A percentile compares a stretch with the other conserved stretches of the same genome.
Evolutionary conservation across 2,113 vertebrate species (phyloP).

Genomic region (Thunnus thynnus): DNA sequence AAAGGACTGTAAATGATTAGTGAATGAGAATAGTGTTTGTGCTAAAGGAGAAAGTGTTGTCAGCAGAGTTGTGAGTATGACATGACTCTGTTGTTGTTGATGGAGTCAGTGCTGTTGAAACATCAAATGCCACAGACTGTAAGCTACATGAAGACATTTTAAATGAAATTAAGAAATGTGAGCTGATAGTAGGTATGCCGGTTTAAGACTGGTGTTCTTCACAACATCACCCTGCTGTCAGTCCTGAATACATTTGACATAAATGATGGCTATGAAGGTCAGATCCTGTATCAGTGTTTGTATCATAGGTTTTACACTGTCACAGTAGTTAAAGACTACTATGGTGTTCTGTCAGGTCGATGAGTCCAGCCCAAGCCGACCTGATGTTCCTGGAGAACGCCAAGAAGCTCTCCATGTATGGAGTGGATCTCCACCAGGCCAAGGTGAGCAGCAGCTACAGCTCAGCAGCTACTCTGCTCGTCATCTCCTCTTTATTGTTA

Average conservation of each 20-base stretch:
- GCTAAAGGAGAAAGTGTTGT: too few species aligned
- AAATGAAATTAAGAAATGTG: too few species aligned
- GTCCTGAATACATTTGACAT: background rate
- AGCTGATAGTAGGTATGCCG: too few species aligned
- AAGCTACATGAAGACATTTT: too few species aligned
- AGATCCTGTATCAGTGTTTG: background rate
- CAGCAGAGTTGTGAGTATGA: too few species aligned
- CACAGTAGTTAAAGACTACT: background rate
- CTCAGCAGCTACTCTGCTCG: too few species aligned
- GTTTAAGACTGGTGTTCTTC: too few species aligned
- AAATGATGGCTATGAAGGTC: background rate
- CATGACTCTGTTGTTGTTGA: too few species aligned
- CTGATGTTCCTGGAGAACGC: conserved; percentile 98
- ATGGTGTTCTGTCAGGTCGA: conserved; percentile 84
- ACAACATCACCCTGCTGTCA: background rate
- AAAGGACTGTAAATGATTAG: too few species aligned
- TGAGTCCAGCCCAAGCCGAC: conserved; percentile 98
- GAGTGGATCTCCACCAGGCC: conserved; percentile 96
- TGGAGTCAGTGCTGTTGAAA: too few species aligned
- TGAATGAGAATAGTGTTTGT: too few species aligned
- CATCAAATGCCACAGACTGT: too few species aligned
- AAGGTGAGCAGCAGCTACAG: conserved; percentile 86
- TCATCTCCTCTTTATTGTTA: background rate
- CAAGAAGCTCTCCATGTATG: conserved; percentile 99
- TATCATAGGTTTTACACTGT: background rate